Evolutionary conservation across 2,888 invertebrate genomes (phyloP).

Genomic region (Peribatodes rhomboidaria): DNA sequence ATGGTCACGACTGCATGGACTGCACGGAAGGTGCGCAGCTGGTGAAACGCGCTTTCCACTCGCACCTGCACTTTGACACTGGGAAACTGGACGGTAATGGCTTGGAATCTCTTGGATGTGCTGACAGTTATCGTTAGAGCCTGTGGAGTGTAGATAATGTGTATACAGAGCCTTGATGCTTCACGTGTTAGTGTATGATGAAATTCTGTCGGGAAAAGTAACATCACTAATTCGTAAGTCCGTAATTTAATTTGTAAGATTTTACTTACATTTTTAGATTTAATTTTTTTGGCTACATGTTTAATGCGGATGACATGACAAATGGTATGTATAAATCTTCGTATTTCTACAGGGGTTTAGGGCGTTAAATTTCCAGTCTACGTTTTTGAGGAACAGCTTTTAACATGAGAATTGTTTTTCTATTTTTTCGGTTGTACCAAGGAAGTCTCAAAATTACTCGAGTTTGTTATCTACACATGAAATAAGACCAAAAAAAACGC

Average conservation of each 20-base stretch:
- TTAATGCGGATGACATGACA: no score
- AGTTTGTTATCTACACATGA: background rate
- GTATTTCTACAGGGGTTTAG: no score
- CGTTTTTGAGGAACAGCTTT: no score
- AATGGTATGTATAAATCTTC: no score
- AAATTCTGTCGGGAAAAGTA: no score
- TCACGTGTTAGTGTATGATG: background rate
- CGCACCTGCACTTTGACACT: slow-evolving; percentile 72
- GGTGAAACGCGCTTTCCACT: slow-evolving; percentile 74
- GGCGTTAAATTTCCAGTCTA: no score
- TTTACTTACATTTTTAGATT: no score
- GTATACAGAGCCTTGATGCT: background rate
- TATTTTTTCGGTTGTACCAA: background rate
- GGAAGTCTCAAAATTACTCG: background rate
- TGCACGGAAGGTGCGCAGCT: slow-evolving; percentile 42
- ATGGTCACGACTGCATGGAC: slow-evolving; percentile 44
- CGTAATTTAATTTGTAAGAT: no score
- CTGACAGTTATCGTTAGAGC: slow-evolving; percentile 12
- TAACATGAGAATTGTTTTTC: no score
- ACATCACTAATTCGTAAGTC: no score
- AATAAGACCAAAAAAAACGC: background rate
- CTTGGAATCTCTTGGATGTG: slow-evolving; percentile 20
- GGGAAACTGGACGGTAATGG: slow-evolving; percentile 31
- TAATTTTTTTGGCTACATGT: no score
- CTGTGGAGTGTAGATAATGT: background rate